phyloP scores from a whole-genome alignment of 2,113 vertebrate genomes.

The Ameiurus melas region DNA sequence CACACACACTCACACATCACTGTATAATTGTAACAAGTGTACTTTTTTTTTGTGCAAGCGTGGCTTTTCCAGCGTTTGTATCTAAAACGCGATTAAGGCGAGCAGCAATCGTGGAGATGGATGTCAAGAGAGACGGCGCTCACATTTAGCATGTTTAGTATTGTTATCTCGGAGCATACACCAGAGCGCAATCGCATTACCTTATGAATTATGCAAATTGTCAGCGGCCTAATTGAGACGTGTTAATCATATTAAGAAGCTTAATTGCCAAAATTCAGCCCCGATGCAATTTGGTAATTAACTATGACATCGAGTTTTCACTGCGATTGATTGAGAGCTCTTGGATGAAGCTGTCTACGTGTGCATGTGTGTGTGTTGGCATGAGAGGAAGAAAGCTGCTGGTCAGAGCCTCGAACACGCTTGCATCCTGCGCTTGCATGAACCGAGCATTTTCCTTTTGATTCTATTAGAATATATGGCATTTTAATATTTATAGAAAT shows the following conservation, averaged over 20 bases:
- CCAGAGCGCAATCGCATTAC: slow-evolving; percentile 87
- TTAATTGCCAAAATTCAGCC: slow-evolving; percentile 99
- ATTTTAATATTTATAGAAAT: slow-evolving; percentile 3
- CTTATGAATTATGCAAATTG: slow-evolving; percentile 99
- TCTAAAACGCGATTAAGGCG: slow-evolving; percentile 61
- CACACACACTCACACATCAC: neutral
- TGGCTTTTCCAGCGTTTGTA: slow-evolving; percentile 38
- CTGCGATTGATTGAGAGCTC: slow-evolving; percentile 58
- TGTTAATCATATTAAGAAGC: slow-evolving; percentile 99
- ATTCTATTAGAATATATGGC: neutral
- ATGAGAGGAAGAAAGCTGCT: slow-evolving; percentile 6
- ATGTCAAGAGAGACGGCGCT: slow-evolving; percentile 59
- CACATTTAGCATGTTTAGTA: slow-evolving; percentile 59
- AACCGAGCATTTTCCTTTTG: neutral
- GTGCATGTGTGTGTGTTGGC: slow-evolving; percentile 1
- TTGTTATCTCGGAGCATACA: slow-evolving; percentile 87
- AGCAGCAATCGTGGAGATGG: slow-evolving; percentile 59
- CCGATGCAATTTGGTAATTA: slow-evolving; percentile 96
- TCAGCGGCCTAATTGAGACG: slow-evolving; percentile 88
- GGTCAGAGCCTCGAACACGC: neutral
- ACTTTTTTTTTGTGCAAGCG: slow-evolving; percentile 11
- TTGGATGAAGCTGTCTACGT: slow-evolving; percentile 29
- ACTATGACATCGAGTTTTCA: slow-evolving; percentile 86
- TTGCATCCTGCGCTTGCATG: neutral
- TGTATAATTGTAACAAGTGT: slow-evolving; percentile 25